phyloP scores from a whole-genome alignment of 2,797 vertebrate genomes.

The Eulemur mongoz region DNA sequence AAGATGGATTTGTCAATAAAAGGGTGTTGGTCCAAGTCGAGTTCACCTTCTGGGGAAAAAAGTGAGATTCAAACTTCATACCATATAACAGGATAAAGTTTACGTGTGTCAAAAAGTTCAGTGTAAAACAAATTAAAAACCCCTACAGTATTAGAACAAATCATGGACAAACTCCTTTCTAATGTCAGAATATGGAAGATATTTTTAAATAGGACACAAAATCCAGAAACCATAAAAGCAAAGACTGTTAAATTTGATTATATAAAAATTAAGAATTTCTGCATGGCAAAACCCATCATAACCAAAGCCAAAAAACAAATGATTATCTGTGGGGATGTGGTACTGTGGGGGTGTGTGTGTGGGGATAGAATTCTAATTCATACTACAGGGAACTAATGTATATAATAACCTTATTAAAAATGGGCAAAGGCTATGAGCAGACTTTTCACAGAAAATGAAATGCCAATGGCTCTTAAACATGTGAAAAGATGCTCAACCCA shows the following conservation, averaged over 20 bases:
- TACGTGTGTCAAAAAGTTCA: neutral
- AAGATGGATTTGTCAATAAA: neutral
- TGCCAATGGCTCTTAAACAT: conserved; percentile 48
- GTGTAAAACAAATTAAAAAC: neutral
- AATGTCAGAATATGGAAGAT: neutral
- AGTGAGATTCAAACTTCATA: neutral
- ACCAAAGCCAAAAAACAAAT: neutral
- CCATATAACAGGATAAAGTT: neutral
- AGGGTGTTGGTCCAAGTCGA: neutral
- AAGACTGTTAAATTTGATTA: neutral
- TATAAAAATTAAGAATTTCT: conserved; percentile 36
- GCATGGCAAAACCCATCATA: neutral
- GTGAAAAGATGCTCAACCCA: conserved; percentile 22
- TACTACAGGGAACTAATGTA: neutral
- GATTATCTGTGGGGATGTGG: neutral
- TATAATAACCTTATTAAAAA: conserved; percentile 21
- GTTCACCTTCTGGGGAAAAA: neutral
- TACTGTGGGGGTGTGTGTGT: neutral
- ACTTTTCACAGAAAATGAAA: conserved; percentile 47
- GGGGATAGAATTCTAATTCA: neutral
- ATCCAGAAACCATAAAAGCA: conserved; percentile 15
- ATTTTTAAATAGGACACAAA: conserved; percentile 28
- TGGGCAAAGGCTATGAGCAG: conserved; percentile 22
- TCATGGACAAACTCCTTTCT: neutral
- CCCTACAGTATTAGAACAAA: neutral